Percentiles rank a stretch among this genome's conserved stretches.
Evolutionary conservation across 2,797 vertebrate genomes (phyloP).

Genomic region (Danio aesculapii): DNA sequence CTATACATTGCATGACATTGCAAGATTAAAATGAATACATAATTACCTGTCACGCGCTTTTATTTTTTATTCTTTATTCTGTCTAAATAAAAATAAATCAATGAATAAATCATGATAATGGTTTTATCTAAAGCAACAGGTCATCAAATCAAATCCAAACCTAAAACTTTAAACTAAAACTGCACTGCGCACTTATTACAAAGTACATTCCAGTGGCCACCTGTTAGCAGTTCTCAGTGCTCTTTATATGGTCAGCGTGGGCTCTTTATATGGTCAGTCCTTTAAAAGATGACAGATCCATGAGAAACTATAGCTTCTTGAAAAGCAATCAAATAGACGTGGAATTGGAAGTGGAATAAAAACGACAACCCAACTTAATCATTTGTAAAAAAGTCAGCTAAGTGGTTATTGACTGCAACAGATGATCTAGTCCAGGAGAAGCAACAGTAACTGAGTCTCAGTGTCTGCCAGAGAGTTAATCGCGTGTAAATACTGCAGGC

Average conservation of each 20-base stretch:
- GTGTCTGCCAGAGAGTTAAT: constrained; percentile 70
- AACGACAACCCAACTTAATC: neutral
- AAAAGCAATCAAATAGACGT: neutral
- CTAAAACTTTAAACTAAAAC: no score
- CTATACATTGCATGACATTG: neutral
- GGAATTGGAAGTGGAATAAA: neutral
- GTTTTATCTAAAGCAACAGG: no score
- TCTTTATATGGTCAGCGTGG: neutral
- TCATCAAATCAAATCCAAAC: no score
- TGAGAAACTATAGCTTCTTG: neutral
- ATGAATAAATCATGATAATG: no score
- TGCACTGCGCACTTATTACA: neutral
- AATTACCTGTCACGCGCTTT: neutral
- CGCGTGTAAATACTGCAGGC: constrained; percentile 78
- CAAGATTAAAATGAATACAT: neutral
- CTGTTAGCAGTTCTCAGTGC: neutral
- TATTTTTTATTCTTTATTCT: neutral
- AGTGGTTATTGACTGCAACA: neutral
- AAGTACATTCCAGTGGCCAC: neutral
- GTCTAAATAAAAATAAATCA: neutral
- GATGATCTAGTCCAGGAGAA: constrained; percentile 28
- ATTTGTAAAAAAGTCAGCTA: constrained; percentile 2
- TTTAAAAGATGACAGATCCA: neutral
- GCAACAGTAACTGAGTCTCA: constrained; percentile 51
- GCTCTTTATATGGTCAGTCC: neutral